phyloP scores from a whole-genome alignment of 1,140 invertebrate genomes.

The Aphelenchoides fujianensis region DNA sequence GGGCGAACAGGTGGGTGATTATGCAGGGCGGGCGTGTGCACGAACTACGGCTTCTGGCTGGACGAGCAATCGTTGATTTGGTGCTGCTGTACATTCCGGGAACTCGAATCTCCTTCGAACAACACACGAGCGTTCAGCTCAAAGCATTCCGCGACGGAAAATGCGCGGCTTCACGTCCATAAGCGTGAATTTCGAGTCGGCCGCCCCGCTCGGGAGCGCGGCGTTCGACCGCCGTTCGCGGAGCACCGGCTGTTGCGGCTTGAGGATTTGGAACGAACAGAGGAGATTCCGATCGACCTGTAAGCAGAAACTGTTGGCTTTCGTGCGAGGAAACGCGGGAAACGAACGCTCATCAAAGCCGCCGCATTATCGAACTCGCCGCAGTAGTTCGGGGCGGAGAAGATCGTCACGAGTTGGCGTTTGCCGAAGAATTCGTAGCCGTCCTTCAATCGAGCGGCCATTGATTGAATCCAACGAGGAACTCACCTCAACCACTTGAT shows the following conservation, averaged over 20 bases:
- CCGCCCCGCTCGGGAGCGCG: neutral
- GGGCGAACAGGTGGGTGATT: no score
- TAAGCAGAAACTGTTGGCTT: no score
- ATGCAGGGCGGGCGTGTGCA: no score
- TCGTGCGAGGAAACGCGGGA: conserved; percentile 76
- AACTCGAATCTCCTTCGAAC: no score
- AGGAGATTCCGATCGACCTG: no score
- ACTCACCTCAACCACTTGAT: conserved; percentile 64
- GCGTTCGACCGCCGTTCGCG: conserved; percentile 31
- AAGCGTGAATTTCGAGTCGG: conserved; percentile 28
- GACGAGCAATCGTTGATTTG: no score
- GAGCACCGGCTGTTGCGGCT: conserved; percentile 30
- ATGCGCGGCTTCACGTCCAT: conserved; percentile 34
- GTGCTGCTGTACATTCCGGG: no score
- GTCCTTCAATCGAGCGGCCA: conserved; percentile 49
- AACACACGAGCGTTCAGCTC: no score
- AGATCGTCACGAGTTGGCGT: no score
- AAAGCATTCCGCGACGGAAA: conserved; percentile 40
- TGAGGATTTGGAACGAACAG: no score
- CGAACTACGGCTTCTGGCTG: no score
- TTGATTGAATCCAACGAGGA: no score
- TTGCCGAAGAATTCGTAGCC: conserved; percentile 59
- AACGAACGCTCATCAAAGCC: conserved; percentile 78
- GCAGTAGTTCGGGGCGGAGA: conserved; percentile 48
- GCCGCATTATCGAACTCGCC: conserved; percentile 70